A percentile compares a stretch with the other conserved stretches of the same genome.
phyloP scores from a whole-genome alignment of 2,113 vertebrate species.

The Crypturellus undulatus region DNA sequence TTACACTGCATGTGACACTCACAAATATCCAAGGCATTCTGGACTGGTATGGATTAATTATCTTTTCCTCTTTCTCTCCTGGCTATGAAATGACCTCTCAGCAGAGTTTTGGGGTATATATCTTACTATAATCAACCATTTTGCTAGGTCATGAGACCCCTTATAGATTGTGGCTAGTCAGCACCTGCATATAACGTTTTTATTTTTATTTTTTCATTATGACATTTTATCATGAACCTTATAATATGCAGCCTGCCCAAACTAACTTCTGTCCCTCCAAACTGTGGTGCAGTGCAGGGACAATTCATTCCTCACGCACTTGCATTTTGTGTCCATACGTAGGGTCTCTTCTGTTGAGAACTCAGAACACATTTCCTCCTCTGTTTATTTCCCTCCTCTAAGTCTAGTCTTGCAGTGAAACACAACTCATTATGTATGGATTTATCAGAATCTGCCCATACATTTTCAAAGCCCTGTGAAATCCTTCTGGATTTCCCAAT shows the following conservation, averaged over 20 bases:
- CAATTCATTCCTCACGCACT: background rate
- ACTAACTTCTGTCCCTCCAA: background rate
- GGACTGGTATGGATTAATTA: background rate
- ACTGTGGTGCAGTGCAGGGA: background rate
- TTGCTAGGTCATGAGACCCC: background rate
- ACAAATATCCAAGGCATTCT: background rate
- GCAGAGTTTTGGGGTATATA: background rate
- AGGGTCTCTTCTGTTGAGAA: background rate
- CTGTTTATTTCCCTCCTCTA: background rate
- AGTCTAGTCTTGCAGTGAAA: background rate
- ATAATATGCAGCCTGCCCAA: background rate
- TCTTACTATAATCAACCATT: background rate
- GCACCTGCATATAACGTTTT: background rate
- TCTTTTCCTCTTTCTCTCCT: background rate
- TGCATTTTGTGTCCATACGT: background rate
- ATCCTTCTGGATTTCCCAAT: background rate
- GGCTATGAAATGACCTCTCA: background rate
- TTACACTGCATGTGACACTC: background rate
- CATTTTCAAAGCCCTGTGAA: background rate
- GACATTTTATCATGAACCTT: background rate
- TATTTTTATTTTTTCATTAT: background rate
- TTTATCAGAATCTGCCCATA: background rate
- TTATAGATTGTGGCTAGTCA: background rate
- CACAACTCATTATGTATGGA: background rate
- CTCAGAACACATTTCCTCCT: background rate